Base-by-base conservation (phyloP, 2,113 vertebrate species). In the Amazona guildingii region DNA sequence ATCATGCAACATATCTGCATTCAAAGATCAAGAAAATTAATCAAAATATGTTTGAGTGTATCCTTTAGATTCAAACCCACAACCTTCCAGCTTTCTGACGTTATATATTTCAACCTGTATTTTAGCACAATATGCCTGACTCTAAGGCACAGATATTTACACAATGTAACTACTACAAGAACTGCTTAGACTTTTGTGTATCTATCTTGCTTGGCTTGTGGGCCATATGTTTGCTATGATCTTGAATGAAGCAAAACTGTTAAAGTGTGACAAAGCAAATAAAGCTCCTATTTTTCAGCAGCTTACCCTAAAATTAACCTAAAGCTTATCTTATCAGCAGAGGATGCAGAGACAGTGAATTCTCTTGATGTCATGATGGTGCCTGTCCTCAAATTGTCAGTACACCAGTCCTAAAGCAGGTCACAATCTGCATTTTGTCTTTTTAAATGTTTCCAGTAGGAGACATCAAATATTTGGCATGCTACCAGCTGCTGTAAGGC, bases 391-490 rank as follows among this genome's bases (percentile, higher is more conserved):
- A 67, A 5, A 43, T 1, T 43, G 6, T 27, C 70, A 67, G 20
- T 41, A 35, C 33, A 68, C 35, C 57, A 55, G 17, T 41, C 29
- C 54, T 49, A 54, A 10, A 59, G 63, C 46, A 83, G 39, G 35
- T 72, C 64, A 68, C 61, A 75, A 83, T 52, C 76, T 68, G 55
- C 48, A 68, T 91, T 92, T 48, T 75, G 54, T 61, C 61, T 93
- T 94, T 94, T 70, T 55, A 63, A 78, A 93, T 48, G 43, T 43
- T 92, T 87, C 75, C 88, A 93, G 85, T 17, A 86, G 76, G 55
- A 93, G 51, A 90, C 43, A 88, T 63, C 51, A 96, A 77, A 39
- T 64, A 90, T 67, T 67, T 94, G 93, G 68, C 64, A 31, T 1
- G 8, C 20, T n/a, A 62, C 70, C 87, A 95, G 70, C n/a, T 77